A percentile compares a stretch with the other conserved stretches of the same genome.
phyloP scores from a whole-genome alignment of 1,140 invertebrate species.

The Dendrolimus kikuchii region DNA sequence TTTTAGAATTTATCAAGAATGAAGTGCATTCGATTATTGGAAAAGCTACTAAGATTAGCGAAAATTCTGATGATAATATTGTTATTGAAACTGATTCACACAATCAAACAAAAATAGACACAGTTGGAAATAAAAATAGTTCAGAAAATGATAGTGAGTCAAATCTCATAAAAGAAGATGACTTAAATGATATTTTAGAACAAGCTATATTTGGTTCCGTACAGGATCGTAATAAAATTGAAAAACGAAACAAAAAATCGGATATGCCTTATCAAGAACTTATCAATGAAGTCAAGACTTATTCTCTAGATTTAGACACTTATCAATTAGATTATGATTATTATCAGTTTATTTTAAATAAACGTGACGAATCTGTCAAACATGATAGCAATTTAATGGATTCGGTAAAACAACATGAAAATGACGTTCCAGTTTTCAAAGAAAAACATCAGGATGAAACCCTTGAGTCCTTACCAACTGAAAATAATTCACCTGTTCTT shows the following conservation, averaged over 20 bases:
- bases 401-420: background rate
- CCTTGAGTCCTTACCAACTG: background rate
- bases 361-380: slow-evolving; percentile 10
- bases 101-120: background rate
- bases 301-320: slow-evolving; percentile 43
- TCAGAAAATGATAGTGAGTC: background rate
- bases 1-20: slow-evolving; percentile 3
- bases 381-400: slow-evolving; percentile 1
- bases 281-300: slow-evolving; percentile 46
- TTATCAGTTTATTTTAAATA: slow-evolving; percentile 24
- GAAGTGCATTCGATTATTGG: too few species aligned
- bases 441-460: background rate
- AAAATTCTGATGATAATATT: background rate
- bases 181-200: slow-evolving; percentile 35
- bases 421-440: background rate
- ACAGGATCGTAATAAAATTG: slow-evolving; percentile 49
- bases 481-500: background rate
- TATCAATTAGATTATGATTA: slow-evolving; percentile 44
- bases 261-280: slow-evolving; percentile 45
- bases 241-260: slow-evolving; percentile 25
- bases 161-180: slow-evolving; percentile 8
- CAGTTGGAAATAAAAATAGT: too few species aligned
- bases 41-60: too few species aligned
- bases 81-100: slow-evolving; percentile 2
- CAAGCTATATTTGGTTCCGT: slow-evolving; percentile 67